Base-by-base conservation (phyloP, 2,797 vertebrate genomes). In the Propithecus perrieri region DNA sequence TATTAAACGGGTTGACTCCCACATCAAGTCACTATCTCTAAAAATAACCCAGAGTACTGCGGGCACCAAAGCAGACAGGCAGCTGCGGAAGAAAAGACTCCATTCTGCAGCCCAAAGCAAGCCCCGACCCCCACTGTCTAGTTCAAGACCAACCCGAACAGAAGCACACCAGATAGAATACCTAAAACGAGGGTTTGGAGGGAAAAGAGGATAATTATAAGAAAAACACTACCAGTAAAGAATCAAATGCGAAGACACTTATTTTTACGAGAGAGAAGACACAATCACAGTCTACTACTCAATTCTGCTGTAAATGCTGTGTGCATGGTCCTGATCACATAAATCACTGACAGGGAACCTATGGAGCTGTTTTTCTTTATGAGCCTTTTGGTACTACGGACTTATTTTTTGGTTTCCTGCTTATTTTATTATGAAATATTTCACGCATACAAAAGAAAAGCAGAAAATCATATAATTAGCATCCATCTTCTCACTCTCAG, bases 21-120 rank as follows among this genome's bases (percentile, higher is more conserved):
- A 87, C 79, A 12, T 86, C 41, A 59, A 89, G 67, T 72, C 55
- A 15, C 86, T 59, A 26, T 46, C 80, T 79, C 96, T 94, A 91
- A 97, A 97, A 97, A 96, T 91, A 95, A 50, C 87, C 74, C 24
- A 1, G 35, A 22, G 75, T 8, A 61, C 86, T 46, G 59, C 71
- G 69, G 92, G 48, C 53, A 80, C 78, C 43, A 57, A 1, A 26
- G 61, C n/a, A 63, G 85, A 53, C 22, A 38, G 7, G 55, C 69
- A 61, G 61, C 93, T 80, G 50, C 22, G 85, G 65, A 53, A 46
- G 75, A 72, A 59, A 69, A 43, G 41, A 28, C 28, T 84, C 38
- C 5, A 1, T 2, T 69, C 61, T 18, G 33, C 33, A 65, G 95
- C 48, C 38, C 53, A n/a, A 53, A 80, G 76, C 71, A 26, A 67